These are phyloP conservation scores for Acanthiza pusilla DNA, from an alignment of 2,797 vertebrate genomes.

Conservation along the genomic window DNA sequence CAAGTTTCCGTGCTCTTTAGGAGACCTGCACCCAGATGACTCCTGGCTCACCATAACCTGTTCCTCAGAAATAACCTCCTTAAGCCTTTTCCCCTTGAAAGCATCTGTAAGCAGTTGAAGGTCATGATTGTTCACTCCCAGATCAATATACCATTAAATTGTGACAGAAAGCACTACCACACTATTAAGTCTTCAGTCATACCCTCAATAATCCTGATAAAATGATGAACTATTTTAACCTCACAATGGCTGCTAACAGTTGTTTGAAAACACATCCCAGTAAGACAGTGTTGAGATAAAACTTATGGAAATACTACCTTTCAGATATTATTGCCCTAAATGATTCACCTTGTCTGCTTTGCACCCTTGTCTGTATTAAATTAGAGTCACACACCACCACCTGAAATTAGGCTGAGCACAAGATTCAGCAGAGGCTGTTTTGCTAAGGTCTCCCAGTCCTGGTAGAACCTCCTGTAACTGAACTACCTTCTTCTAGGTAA, in stretches of 20 bases:
- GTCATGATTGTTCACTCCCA: conserved; percentile 70
- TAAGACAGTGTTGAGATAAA: conserved; percentile 22
- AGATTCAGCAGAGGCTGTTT: neutral
- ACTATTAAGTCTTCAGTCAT: conserved; percentile 68
- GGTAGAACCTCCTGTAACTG: neutral
- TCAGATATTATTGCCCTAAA: neutral
- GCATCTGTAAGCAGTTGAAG: conserved; percentile 69
- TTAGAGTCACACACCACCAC: neutral
- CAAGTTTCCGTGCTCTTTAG: conserved; percentile 24
- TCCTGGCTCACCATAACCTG: conserved; percentile 2
- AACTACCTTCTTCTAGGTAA: neutral
- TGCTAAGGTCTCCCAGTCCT: neutral
- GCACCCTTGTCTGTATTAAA: neutral
- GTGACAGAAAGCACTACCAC: conserved; percentile 70
- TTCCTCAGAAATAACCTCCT: conserved; percentile 51
- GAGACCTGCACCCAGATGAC: neutral
- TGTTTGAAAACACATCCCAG: neutral
- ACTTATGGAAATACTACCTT: neutral
- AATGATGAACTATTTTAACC: conserved; percentile 71
- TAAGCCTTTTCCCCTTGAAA: conserved; percentile 66
- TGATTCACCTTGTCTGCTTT: neutral
- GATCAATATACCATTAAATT: conserved; percentile 75
- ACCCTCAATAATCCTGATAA: conserved; percentile 69
- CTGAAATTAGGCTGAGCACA: neutral
- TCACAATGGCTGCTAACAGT: conserved; percentile 19